These are phyloP conservation scores for Priocnemis perturbator DNA, from an alignment of 2,888 invertebrate species.

Conservation along the genomic window DNA sequence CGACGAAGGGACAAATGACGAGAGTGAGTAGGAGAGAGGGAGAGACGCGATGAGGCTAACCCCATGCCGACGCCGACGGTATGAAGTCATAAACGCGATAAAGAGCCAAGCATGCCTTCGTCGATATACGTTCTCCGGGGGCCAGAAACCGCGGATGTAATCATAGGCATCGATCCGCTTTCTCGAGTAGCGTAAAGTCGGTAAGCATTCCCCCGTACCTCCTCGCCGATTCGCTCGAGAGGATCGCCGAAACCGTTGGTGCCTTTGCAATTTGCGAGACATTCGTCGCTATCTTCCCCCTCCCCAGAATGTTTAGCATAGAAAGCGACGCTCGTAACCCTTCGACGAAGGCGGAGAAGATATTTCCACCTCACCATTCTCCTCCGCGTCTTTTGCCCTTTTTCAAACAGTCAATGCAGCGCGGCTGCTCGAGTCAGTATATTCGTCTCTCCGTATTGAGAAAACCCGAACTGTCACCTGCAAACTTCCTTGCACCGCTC, in stretches of 20 bases:
- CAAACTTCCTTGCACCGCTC: too few species aligned
- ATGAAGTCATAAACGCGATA: slow-evolving; percentile 56
- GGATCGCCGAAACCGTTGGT: slow-evolving; percentile 27
- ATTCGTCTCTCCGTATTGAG: too few species aligned
- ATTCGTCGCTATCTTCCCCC: slow-evolving; percentile 44
- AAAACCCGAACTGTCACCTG: too few species aligned
- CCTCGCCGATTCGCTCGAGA: background rate
- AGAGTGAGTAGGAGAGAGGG: background rate
- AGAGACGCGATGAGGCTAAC: slow-evolving; percentile 36
- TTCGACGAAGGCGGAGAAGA: slow-evolving; percentile 3
- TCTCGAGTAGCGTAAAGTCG: slow-evolving; percentile 30
- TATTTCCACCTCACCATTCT: too few species aligned
- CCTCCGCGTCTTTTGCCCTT: too few species aligned
- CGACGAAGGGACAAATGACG: too few species aligned
- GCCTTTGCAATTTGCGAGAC: slow-evolving; percentile 42
- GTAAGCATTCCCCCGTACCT: slow-evolving; percentile 10
- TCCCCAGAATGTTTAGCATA: slow-evolving; percentile 31
- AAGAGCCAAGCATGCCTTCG: slow-evolving; percentile 36
- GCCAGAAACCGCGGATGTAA: slow-evolving; percentile 43
- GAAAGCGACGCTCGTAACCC: slow-evolving; percentile 18
- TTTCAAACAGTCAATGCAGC: too few species aligned
- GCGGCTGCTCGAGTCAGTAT: too few species aligned
- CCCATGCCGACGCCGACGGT: slow-evolving; percentile 29
- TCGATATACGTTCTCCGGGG: slow-evolving; percentile 20
- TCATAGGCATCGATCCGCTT: slow-evolving; percentile 48